Evolutionary conservation across 2,888 invertebrate genomes (phyloP), one percentile per base, ranked within the genome.

Genomic region (Prosapia bicincta): DNA sequence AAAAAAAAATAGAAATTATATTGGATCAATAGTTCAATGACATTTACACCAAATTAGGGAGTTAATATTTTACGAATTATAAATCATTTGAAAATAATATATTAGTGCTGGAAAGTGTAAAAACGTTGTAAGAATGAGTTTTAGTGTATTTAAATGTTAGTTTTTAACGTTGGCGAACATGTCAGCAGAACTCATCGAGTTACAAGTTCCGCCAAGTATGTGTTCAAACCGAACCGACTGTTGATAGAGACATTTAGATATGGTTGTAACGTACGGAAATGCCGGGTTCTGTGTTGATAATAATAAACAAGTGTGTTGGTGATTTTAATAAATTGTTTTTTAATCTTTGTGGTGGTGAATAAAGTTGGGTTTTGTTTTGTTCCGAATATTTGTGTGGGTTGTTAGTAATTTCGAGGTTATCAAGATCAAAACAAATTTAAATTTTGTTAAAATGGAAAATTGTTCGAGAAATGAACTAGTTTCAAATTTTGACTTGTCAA

Each of bases 401-500:
- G 5, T 30, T 30, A 30, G n/a, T n/a, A n/a, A n/a, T n/a, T n/a
- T n/a, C 9, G 30, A 30, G 9, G 30, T 30, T 30, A 9, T 30
- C 9, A 30, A 30, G 13, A 24, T 69, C 25, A 28, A 30, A 69
- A 13, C 10, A 23, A 23, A 28, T 26, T n/a, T 28, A 10, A 38
- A 54, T 54, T 54, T 54, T 26, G 24, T 30, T 23, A 43, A 38
- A 38, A 74, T 74, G 74, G 15, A 68, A 28, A 74, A 26, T 43
- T 69, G 69, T 38, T 24, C 43, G 5, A 54, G 69, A 54, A 74
- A 74, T 23, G 74, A 74, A 26, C 66, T 70, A 38, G 71, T 70
- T 66, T 70, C 78, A 25, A 79, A 78, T 74, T 80, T 80, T 70
- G 80, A 80, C 75, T 74, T 79, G 30, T 78, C 79, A 6, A 67